Base-by-base conservation (phyloP, 2,797 vertebrate genomes). In the Eupleurogrammus muticus region DNA sequence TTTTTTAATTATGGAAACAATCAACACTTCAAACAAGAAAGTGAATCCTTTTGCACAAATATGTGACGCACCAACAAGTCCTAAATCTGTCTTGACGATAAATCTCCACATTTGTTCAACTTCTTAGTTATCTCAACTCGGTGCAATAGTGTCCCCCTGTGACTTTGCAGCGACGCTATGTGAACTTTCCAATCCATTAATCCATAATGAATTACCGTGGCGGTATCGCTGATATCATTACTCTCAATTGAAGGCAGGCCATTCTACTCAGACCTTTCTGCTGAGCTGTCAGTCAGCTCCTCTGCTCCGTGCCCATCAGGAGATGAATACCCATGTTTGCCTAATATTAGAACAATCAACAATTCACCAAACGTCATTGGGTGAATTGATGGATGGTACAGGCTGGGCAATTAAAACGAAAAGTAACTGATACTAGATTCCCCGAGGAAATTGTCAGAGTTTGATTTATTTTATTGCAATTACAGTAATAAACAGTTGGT, bases 111-210 rank as follows among this genome's bases (percentile, higher is more conserved):
- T 60, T 40, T 40, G 28, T 28, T 7, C 12, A 24, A 40, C 7
- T 64, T 55, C 14, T 2, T 9, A 60, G 50, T 44, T 42, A 44
- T 62, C 21, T 58, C n/a, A 58, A 9, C 51, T 57, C 9, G 61
- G 23, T 40, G 46, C 14, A 75, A 61, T 62, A 57, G 50, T 40
- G 51, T 71, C 46, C 34, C 49, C 17, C 20, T 50, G 61, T 55
- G 72, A 80, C 70, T 71, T 74, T 78, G 60, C 47, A 69, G 66
- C 38, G 47, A 42, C 0, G 19, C 38, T 19, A 38, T 23, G 36
- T 63, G 62, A 81, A 81, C 54, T 77, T 75, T 68, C 55, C 75
- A 70, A 53, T 70, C 36, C 66, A 79, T 70, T 73, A 75, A 79
- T 79, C 71, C 52, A 71, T 64, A 60, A 72, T 82, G 53, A 52